phyloP scores from a whole-genome alignment of 2,888 invertebrate genomes.

The Hetaerina titia region DNA sequence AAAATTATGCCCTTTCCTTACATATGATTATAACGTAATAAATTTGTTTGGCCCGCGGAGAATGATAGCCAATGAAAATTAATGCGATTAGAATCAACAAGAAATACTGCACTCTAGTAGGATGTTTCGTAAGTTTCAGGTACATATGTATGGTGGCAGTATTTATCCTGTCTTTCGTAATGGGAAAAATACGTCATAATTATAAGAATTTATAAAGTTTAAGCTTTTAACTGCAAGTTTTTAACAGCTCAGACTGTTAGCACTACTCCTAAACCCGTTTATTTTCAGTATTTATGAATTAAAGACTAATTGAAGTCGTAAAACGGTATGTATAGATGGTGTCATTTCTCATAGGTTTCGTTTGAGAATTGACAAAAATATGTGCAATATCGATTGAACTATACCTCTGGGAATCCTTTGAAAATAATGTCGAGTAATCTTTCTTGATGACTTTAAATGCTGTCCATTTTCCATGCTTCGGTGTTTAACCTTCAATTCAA shows the following conservation, averaged over 20 bases:
- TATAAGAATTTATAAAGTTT: slow-evolving; percentile 41
- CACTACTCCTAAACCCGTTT: not conserved
- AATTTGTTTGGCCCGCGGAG: not conserved
- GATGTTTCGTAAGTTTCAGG: slow-evolving; percentile 27
- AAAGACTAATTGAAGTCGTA: slow-evolving; percentile 49
- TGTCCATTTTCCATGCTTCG: slow-evolving; percentile 30
- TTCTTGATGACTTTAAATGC: not conserved
- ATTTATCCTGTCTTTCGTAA: slow-evolving; percentile 63
- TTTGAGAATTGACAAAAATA: not conserved
- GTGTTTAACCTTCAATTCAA: slow-evolving; percentile 65
- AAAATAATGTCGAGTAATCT: not conserved
- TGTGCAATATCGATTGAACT: not conserved
- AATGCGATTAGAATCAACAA: slow-evolving; percentile 56
- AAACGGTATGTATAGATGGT: slow-evolving; percentile 61
- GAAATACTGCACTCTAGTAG: slow-evolving; percentile 63
- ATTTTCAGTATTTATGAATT: slow-evolving; percentile 47
- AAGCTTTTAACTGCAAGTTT: not conserved
- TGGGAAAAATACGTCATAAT: slow-evolving; percentile 60
- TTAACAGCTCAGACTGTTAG: not conserved
- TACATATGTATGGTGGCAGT: slow-evolving; percentile 66
- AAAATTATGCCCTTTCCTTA: no score
- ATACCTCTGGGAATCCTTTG: not conserved
- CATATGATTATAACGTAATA: not conserved
- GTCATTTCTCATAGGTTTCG: not conserved
- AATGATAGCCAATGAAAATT: slow-evolving; percentile 35